Evolutionary conservation across 2,888 invertebrate species (phyloP), one percentile per base, ranked within the genome.

Genomic region (Drosophila lacicola): DNA sequence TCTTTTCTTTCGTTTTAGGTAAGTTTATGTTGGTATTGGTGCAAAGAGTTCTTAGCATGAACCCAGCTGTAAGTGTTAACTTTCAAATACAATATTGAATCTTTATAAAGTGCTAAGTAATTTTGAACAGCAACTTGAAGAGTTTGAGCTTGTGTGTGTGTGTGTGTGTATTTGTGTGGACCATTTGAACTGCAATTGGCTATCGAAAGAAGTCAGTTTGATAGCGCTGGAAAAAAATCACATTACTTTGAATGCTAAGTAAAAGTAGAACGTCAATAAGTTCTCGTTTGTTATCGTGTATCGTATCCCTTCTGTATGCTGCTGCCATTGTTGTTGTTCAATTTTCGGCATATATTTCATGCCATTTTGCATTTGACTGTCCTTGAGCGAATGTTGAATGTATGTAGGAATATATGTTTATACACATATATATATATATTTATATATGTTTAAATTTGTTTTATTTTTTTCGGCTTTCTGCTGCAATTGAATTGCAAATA

Each of bases 401-500:
- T 29, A 29, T 29, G 29, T 8, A 29, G 25, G 54, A 74, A 58
- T 14, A 13, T 41, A 17, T 39, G 6, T 33, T 1, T 17, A 10
- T 6, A 10, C 29, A 11, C 4, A 56, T 25, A 25, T 29, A 8
- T 29, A 58, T 11, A 14, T 21, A 2, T 33, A 1, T 25, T 5
- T 8, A 8, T 41, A 11, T 10, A 33, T 46, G 57, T 55, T 67
- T 50, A 56, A 73, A 77, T 63, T 45, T 67, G 63, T 78, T 75
- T 70, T 19, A 70, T 76, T 71, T 70, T 47, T 62, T 72, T 78
- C 54, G 60, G 58, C 70, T 61, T 74, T 60, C 46, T 55, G 57
- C 21, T 74, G 70, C 78, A 87, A 88, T 88, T 88, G 89, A 89
- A 82, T 89, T 86, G 87, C 87, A 83, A 88, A 82, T 82, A 86